These are phyloP conservation scores for Pseudomugil tenellus DNA, from an alignment of 2,797 vertebrate species.

Conservation along the genomic window DNA sequence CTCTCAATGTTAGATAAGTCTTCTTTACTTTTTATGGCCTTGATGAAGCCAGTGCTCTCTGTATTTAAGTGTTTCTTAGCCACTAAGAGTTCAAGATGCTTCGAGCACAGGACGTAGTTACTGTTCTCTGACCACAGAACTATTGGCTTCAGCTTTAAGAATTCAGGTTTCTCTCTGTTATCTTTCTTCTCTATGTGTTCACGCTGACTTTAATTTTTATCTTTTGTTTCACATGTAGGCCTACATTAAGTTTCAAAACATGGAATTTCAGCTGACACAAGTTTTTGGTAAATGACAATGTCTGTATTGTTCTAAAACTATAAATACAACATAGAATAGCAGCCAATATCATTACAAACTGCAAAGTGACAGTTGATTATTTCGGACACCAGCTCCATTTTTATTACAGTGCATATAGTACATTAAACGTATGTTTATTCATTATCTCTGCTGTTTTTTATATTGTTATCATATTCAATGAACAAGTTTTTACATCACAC, in stretches of 20 bases:
- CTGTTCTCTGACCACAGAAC: conserved; percentile 73
- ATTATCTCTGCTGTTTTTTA: conserved; percentile 2
- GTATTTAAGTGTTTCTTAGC: conserved; percentile 79
- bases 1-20: conserved; percentile 69
- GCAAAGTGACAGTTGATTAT: not conserved
- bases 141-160: conserved; percentile 42
- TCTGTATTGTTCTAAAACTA: not conserved
- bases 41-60: conserved; percentile 68
- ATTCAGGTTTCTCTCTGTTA: conserved; percentile 54
- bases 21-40: conserved; percentile 74
- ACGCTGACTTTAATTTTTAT: not conserved
- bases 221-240: conserved; percentile 22
- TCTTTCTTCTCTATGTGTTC: conserved; percentile 14
- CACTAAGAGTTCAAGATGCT: conserved; percentile 75
- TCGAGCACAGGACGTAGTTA: conserved; percentile 76
- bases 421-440: not conserved
- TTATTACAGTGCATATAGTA: not conserved
- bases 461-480: not conserved
- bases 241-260: conserved; percentile 30
- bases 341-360: not conserved
- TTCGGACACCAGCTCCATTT: conserved; percentile 24
- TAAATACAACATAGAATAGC: not conserved
- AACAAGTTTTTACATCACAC: too few relatives aligned
- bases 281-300: not conserved
- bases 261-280: conserved; percentile 22